Conservation (phyloP, 2,888 invertebrate genomes). For the Meliscaeva auricollis region DNA sequence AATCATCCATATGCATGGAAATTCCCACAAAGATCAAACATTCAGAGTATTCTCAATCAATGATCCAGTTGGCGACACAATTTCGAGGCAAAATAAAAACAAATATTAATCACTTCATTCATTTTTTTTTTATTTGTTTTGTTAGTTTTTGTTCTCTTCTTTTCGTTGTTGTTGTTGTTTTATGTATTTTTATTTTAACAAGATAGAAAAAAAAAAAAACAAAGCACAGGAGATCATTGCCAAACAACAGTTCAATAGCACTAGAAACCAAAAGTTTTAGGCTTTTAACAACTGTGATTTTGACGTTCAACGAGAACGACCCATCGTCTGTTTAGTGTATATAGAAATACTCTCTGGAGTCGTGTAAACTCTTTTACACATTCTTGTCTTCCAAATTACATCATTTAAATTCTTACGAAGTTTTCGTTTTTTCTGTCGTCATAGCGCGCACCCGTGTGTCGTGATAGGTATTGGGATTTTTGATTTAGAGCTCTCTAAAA, state of each 20-base stretch:
- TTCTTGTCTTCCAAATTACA: conserved; percentile 53
- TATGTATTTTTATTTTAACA: conserved; percentile 6
- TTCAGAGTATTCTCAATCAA: conserved; percentile 58
- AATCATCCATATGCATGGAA: conserved; percentile 55
- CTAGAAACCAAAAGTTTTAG: conserved; percentile 50
- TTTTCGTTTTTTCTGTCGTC: conserved; percentile 21
- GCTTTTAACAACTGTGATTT: conserved; percentile 59
- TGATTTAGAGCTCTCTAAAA: conserved; percentile 62
- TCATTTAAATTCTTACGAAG: conserved; percentile 65
- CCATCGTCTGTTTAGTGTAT: neutral
- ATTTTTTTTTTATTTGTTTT: conserved; percentile 27
- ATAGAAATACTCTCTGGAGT: conserved; percentile 5
- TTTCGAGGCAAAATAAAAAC: conserved; percentile 57
- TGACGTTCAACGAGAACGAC: conserved; percentile 40
- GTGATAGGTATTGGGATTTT: conserved; percentile 61
- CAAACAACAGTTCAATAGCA: conserved; percentile 69
- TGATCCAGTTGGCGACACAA: conserved; percentile 71
- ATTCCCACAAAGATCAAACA: conserved; percentile 69
- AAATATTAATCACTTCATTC: conserved; percentile 62
- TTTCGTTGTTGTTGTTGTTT: conserved; percentile 26
- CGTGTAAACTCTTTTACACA: conserved; percentile 4
- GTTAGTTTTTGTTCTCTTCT: conserved; percentile 2
- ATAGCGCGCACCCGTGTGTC: neutral
- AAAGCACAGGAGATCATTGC: conserved; percentile 61
- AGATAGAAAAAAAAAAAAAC: conserved; percentile 24